Evolutionary conservation across 92 coral and sea anemone species (phyloP), one percentile per base, ranked within the genome.

Genomic region (Isaurus tuberculatus): DNA sequence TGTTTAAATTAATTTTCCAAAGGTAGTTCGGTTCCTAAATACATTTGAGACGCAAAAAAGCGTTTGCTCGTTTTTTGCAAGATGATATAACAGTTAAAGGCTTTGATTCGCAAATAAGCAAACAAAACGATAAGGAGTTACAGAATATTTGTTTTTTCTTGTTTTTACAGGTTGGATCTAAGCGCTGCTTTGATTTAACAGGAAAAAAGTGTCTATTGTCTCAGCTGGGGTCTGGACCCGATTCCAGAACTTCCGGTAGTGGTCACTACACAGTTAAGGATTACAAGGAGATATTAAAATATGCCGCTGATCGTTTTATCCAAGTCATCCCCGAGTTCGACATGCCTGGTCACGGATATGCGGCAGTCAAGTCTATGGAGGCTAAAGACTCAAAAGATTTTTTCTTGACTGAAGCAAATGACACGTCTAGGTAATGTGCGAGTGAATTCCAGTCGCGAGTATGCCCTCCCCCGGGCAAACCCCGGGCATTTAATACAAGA

Each of bases 301-400:
- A 92, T 71, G 99, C 97, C 30, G 88, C 86, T 5, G 84, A 86
- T 23, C 94, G 85, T 2, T 95, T 90, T 40, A 94, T 96, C 22
- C 89, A 96, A 75, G 94, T 96, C 15, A 94, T 96, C 48, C 99
- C 99, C 3, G 99, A 96, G 84, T 94, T 96, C 72, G 99, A 96
- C 88, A 96, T 96, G 98, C 99, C 99, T 2, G 99, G 99, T 0
- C 98, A 94, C 67, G 68, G 94, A 13, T 88, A 86, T 2, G 82
- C 82, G 8, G 82, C 82, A 10, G 7, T 77, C 8, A 77, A 77
- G 25, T 58, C 82, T 44, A 77, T 77, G 82, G 82, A 77, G 43
- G 82, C 55, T 5, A 77, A 77, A 60, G 82, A 55, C 15, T 77
- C 82, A 33, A 57, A 33, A 0, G 82, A 77, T 55, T 77, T 31